Conservation (phyloP, 2,888 invertebrate genomes). For the Candidula unifasciata region DNA sequence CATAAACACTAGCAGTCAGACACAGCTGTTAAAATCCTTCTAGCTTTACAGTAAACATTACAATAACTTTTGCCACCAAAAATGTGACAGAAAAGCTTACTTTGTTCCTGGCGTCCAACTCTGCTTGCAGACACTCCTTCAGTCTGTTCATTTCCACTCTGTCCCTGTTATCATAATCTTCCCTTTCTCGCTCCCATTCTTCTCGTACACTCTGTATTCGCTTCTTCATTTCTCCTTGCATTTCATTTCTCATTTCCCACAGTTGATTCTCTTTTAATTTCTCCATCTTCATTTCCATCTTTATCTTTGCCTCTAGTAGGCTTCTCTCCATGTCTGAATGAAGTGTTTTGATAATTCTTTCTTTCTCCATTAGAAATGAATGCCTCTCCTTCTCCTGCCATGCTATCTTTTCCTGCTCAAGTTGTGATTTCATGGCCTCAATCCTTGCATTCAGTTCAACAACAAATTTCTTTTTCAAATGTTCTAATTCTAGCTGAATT, state of each 20-base stretch:
- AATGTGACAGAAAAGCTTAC: slow-evolving; percentile 10
- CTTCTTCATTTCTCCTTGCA: slow-evolving; percentile 39
- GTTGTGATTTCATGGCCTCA: slow-evolving; percentile 38
- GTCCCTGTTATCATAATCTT: not conserved
- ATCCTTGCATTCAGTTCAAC: slow-evolving; percentile 41
- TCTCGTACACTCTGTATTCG: slow-evolving; percentile 35
- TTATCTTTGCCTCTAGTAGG: slow-evolving; percentile 1
- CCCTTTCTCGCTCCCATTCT: slow-evolving; percentile 37
- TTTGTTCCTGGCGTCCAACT: slow-evolving; percentile 40
- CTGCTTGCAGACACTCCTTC: slow-evolving; percentile 25
- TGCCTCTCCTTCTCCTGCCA: slow-evolving; percentile 41
- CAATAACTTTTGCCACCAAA: too few relatives aligned
- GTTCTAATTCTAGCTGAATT: slow-evolving; percentile 30
- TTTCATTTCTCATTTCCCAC: slow-evolving; percentile 34
- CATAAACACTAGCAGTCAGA: too few relatives aligned
- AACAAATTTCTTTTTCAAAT: slow-evolving; percentile 34
- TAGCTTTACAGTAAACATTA: too few relatives aligned
- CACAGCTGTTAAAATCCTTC: too few relatives aligned
- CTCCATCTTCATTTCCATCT: slow-evolving; percentile 27
- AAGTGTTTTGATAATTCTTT: not conserved
- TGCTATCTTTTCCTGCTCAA: slow-evolving; percentile 21
- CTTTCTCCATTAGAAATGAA: slow-evolving; percentile 21
- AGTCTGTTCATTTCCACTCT: not conserved
- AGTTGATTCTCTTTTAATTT: slow-evolving; percentile 12
- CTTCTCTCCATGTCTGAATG: not conserved